A percentile compares a stretch with the other conserved stretches of the same genome.
Evolutionary conservation across 2,888 invertebrate genomes (phyloP).

Genomic region (Agrenia bidenticulata): DNA sequence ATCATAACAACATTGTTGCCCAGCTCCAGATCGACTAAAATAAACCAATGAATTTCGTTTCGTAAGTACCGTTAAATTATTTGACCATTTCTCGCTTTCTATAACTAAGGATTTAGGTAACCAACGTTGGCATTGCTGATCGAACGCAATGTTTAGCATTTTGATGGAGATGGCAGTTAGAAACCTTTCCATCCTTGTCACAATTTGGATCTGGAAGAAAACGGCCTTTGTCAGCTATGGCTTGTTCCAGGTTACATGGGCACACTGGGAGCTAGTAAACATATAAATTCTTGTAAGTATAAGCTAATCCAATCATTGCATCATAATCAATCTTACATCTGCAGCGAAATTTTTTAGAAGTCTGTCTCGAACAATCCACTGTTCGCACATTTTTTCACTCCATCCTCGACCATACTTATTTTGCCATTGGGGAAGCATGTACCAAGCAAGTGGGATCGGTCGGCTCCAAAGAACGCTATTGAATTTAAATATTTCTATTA

Average conservation of each 20-base stretch:
- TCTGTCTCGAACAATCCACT: constrained; percentile 85
- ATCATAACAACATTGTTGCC: constrained; percentile 97
- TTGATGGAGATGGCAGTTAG: constrained; percentile 81
- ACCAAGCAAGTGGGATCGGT: constrained; percentile 90
- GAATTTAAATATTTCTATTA: constrained; percentile 33
- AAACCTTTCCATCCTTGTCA: constrained; percentile 82
- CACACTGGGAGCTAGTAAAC: constrained; percentile 64
- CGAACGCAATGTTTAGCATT: constrained; percentile 91
- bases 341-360: constrained; percentile 80
- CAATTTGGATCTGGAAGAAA: constrained; percentile 87
- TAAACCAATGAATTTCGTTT: neutral
- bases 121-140: constrained; percentile 85
- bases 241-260: constrained; percentile 89
- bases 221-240: constrained; percentile 85
- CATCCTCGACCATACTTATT: constrained; percentile 74
- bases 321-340: constrained; percentile 57
- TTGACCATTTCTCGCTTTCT: too few species aligned
- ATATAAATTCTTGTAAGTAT: constrained; percentile 11
- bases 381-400: constrained; percentile 80
- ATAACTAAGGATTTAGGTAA: constrained; percentile 32
- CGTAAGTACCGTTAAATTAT: neutral
- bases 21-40: constrained; percentile 79
- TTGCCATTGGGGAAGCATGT: constrained; percentile 87
- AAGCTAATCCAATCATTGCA: too few species aligned
- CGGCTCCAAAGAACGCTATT: constrained; percentile 78